Evolutionary conservation across 2,797 vertebrate species (phyloP), one percentile per base, ranked within the genome.

Genomic region (Phataginus tetradactyla): DNA sequence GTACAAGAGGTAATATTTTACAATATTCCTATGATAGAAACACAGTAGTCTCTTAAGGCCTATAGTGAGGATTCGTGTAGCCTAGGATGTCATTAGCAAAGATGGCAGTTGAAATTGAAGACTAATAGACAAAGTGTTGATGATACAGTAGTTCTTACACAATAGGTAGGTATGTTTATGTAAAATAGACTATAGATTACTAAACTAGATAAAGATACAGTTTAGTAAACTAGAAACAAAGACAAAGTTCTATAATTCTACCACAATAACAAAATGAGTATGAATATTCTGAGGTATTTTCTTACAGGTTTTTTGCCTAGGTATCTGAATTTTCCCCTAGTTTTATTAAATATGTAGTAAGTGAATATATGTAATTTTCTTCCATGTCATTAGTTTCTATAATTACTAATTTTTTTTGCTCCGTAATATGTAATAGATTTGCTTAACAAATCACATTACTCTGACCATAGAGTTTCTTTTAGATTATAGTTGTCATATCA

Each of bases 71-170:
- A 91, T 79, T 69, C 34, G 2, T 34, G 18, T 90, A 74, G 68
- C 29, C 51, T 81, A 91, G 32, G 75, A 83, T 81, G 39, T 95
- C 21, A 37, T 42, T 95, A 69, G 69, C 32, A 81, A 59, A 86
- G 64, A 83, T 88, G 69, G 68, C 55, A 51, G 45, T 88, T 75
- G 29, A 61, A 86, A 68, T 71, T 55, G 64, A 84, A 95, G 27
- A 75, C 37, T 45, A 66, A 15, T 63, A 49, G 27, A 88, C 64
- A 72, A 74, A 34, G 21, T 55, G 18, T 75, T 88, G 27, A 63
- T 89, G 45, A 69, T 78, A 45, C 15, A 34, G 3, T 94, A 61
- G 18, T 25, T 34, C 55, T 89, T 71, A 79, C n/a, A 32, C 23
- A 51, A 45, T 64, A 72, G 59, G 13, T 87, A n/a, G 23, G 37